phyloP scores from a whole-genome alignment of 2,113 vertebrate genomes.

The Podarcis muralis region DNA sequence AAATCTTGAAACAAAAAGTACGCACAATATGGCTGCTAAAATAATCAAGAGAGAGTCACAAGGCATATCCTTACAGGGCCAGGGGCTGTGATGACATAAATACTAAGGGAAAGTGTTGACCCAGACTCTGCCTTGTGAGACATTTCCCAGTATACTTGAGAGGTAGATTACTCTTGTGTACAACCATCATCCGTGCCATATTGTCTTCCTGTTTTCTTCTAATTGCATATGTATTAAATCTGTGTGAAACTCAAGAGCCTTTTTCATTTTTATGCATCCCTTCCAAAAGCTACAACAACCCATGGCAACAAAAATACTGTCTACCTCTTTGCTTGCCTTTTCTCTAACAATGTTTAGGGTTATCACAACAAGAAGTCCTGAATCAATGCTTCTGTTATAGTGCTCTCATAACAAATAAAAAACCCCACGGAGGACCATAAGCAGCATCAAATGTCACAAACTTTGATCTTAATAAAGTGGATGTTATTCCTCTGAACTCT shows the following conservation, averaged over 20 bases:
- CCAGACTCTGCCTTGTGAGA: not conserved
- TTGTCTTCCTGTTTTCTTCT: not conserved
- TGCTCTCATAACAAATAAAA: conserved; percentile 39
- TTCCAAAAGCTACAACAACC: not conserved
- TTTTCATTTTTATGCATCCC: not conserved
- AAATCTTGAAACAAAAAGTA: too few species aligned
- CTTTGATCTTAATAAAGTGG: not conserved
- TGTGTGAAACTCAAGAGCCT: not conserved
- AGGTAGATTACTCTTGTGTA: not conserved
- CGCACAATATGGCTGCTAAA: too few species aligned
- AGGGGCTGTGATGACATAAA: too few species aligned
- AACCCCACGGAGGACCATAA: conserved; percentile 11
- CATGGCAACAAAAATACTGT: not conserved
- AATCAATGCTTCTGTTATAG: not conserved
- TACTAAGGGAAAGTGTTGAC: not conserved
- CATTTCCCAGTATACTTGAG: not conserved
- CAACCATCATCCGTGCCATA: not conserved
- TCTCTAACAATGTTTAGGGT: not conserved
- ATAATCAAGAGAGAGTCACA: too few species aligned
- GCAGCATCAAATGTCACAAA: not conserved
- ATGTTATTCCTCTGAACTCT: not conserved
- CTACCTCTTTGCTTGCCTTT: too few species aligned
- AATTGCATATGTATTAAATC: not conserved
- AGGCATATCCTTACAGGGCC: too few species aligned
- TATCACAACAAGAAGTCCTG: not conserved